Percentiles rank a stretch among this genome's conserved stretches.
Evolutionary conservation across 2,113 vertebrate species (phyloP).

Genomic region (Engraulis encrasicolus): DNA sequence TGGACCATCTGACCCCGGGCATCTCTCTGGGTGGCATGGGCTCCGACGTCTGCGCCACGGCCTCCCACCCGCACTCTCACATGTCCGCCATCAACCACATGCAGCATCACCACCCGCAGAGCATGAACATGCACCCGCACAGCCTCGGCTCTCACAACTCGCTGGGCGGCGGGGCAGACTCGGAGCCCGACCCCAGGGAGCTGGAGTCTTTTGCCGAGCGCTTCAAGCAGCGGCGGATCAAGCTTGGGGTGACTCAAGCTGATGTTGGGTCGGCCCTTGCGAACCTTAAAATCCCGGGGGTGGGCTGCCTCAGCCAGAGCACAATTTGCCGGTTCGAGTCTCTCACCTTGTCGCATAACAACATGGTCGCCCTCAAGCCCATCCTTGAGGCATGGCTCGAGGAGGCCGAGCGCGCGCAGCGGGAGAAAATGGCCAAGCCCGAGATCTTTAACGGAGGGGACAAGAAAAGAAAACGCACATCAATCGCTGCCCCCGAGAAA

Average conservation of each 20-base stretch:
- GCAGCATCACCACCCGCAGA: slow-evolving; percentile 79
- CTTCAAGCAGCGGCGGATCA: slow-evolving; percentile 92
- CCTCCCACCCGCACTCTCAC: slow-evolving; percentile 86
- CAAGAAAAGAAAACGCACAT: slow-evolving; percentile 91
- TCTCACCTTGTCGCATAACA: slow-evolving; percentile 92
- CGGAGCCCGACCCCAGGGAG: slow-evolving; percentile 89
- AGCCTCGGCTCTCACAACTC: slow-evolving; percentile 77
- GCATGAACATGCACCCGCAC: slow-evolving; percentile 87
- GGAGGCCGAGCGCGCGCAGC: slow-evolving; percentile 89
- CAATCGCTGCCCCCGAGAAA: slow-evolving; percentile 90
- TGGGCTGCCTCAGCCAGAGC: slow-evolving; percentile 92
- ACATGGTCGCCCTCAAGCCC: slow-evolving; percentile 94
- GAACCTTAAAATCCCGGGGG: slow-evolving; percentile 92
- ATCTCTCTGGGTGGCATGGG: slow-evolving; percentile 84
- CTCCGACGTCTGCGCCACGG: slow-evolving; percentile 83
- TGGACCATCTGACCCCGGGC: slow-evolving; percentile 85
- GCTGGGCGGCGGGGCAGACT: slow-evolving; percentile 72
- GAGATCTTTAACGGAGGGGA: slow-evolving; percentile 88
- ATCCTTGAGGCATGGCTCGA: slow-evolving; percentile 94
- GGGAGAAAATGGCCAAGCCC: slow-evolving; percentile 91
- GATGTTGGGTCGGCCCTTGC: slow-evolving; percentile 90
- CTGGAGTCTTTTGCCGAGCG: slow-evolving; percentile 91
- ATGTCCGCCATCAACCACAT: slow-evolving; percentile 89
- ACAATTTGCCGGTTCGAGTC: slow-evolving; percentile 95
- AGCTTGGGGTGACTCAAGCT: slow-evolving; percentile 91